Percentiles rank a stretch among this genome's conserved stretches.
Conservation (phyloP, 2,888 invertebrate species). For the Temnothorax unifasciatus region DNA sequence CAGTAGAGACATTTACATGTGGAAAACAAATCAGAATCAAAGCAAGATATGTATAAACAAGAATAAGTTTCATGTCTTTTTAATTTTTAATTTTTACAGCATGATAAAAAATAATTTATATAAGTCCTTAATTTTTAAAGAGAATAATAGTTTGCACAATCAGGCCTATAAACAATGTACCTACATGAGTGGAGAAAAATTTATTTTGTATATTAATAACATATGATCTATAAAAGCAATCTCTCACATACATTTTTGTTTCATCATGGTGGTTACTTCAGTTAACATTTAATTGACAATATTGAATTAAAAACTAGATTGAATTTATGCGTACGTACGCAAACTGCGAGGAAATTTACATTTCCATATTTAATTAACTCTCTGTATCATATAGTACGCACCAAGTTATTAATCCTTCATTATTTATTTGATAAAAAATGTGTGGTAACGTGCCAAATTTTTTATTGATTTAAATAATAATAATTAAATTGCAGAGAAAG, state of each 20-base stretch:
- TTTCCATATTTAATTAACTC: not conserved
- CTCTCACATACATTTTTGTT: not conserved
- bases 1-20: not conserved
- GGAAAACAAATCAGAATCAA: not conserved
- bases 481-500: not conserved
- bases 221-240: not conserved
- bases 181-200: not conserved
- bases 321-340: not conserved
- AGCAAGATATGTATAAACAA: not conserved
- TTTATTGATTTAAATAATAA: not conserved
- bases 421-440: conserved; percentile 5
- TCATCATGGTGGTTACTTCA: not conserved
- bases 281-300: not conserved
- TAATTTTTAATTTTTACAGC: not conserved
- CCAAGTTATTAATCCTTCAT: not conserved
- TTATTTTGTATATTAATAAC: conserved; percentile 26
- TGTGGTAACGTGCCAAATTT: not conserved
- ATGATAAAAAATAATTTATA: not conserved
- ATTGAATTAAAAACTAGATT: conserved; percentile 26
- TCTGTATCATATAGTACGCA: too few species aligned
- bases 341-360: conserved; percentile 13
- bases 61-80: not conserved
- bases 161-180: not conserved
- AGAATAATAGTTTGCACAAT: not conserved
- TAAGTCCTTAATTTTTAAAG: not conserved